Evolutionary conservation across 2,113 vertebrate genomes (phyloP), one percentile per base, ranked within the genome.

Genomic region (Hylia prasina): DNA sequence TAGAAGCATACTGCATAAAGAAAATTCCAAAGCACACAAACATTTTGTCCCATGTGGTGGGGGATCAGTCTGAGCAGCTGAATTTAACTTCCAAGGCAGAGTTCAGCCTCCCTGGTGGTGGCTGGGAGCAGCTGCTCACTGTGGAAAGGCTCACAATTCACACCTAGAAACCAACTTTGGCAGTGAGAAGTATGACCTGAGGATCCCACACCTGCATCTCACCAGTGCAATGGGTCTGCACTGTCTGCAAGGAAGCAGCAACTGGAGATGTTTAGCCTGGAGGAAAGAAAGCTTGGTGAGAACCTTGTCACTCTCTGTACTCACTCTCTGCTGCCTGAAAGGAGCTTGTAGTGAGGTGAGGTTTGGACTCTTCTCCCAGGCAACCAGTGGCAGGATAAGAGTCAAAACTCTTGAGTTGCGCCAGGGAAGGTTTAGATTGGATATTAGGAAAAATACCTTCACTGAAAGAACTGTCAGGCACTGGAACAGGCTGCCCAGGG

Each of bases 161-260:
- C 56, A 44, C 21, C 3, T 22, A 40, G 35, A 13, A 37, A 15
- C 27, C 65, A 47, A 0, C 2, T 14, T 9, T 4, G 6, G 44
- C 30, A 58, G 42, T 6, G 19, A 44, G 21, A 44, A 48, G 22
- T 2, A 6, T 0, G 0, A 10, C 9, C 37, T 1, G 2, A 42
- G 56, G 25, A 45, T 31, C 27, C 10, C 17, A 68, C 33, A 56
- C 15, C 50, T 66, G 35, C 47, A 42, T 16, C 79, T 85, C 71
- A 47, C 13, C 14, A 16, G 51, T 5, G 44, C 2, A 16, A 40
- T 2, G 8, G 17, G 4, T 35, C 47, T 27, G 30, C 50, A n/a
- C 1, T 4, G 31, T 11, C 48, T 73, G n/a, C 63, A 73, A 35
- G 53, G 45, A 58, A 22, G 13, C 48, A 10, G 9, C 20, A 40